phyloP scores from a whole-genome alignment of 2,888 invertebrate genomes.

The Drosophila sordidula region DNA sequence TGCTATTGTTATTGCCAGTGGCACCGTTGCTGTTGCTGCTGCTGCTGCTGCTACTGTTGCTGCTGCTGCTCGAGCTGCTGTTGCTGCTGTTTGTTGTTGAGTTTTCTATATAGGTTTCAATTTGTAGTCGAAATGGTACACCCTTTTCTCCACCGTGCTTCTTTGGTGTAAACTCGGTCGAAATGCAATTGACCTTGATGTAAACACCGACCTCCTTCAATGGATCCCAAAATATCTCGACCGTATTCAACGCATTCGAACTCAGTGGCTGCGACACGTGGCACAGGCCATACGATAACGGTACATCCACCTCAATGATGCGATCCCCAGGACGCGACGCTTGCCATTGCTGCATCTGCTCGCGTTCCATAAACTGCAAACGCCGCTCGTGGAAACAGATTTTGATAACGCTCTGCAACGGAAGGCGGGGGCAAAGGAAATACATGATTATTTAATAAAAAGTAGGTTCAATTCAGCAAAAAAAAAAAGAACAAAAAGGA shows the following conservation, averaged over 20 bases:
- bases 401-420: constrained; percentile 90
- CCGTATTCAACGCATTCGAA: constrained; percentile 89
- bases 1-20: constrained; percentile 9
- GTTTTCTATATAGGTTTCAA: constrained; percentile 90
- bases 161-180: constrained; percentile 98
- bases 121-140: constrained; percentile 97
- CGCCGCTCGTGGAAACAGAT: constrained; percentile 98
- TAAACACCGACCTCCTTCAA: constrained; percentile 98
- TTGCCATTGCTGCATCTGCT: constrained; percentile 97
- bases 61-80: constrained; percentile 36
- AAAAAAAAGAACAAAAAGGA: neutral
- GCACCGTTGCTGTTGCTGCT: constrained; percentile 4
- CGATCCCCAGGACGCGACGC: constrained; percentile 95
- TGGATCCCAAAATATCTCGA: constrained; percentile 97
- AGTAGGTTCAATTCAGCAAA: constrained; percentile 27
- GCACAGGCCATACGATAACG: constrained; percentile 95
- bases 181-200: constrained; percentile 98
- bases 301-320: constrained; percentile 96
- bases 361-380: constrained; percentile 97
- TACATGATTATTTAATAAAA: neutral
- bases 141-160: constrained; percentile 99
- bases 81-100: constrained; percentile 41
- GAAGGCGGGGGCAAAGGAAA: constrained; percentile 83
- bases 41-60: constrained; percentile 21
- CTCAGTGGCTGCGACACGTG: constrained; percentile 91